Percentiles rank a stretch among this genome's conserved stretches.
Conservation (phyloP, 2,888 invertebrate species). For the Busseola fusca region DNA sequence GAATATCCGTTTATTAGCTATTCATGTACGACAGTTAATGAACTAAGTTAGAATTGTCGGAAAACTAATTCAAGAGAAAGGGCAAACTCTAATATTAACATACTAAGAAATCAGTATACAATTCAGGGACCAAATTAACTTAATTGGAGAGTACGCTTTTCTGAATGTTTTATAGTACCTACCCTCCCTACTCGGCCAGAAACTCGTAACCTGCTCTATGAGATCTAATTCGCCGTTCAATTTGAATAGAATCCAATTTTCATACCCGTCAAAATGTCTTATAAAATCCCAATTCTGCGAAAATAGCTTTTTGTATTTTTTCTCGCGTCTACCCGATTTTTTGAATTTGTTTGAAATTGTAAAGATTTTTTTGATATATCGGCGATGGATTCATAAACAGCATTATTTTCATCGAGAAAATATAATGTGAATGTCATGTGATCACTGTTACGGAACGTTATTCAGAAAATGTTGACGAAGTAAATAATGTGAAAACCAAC, state of each 20-base stretch:
- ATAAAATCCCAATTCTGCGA: constrained; percentile 80
- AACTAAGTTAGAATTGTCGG: constrained; percentile 48
- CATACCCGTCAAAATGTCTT: constrained; percentile 81
- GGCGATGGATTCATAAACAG: constrained; percentile 41
- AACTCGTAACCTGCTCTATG: constrained; percentile 64
- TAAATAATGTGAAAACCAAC: constrained; percentile 26
- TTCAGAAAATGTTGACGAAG: constrained; percentile 11
- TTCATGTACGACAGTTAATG: constrained; percentile 53
- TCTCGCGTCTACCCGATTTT: constrained; percentile 64
- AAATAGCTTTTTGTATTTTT: constrained; percentile 72
- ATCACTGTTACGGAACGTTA: constrained; percentile 17
- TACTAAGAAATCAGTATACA: constrained; percentile 62
- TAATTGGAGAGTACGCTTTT: constrained; percentile 60
- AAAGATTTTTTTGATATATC: constrained; percentile 44
- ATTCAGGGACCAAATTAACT: constrained; percentile 61
- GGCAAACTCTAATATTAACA: constrained; percentile 52
- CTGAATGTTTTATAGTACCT: constrained; percentile 54
- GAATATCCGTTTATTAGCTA: constrained; percentile 45
- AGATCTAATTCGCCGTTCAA: constrained; percentile 80
- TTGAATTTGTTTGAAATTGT: constrained; percentile 50
- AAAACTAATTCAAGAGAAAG: constrained; percentile 57
- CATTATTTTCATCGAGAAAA: constrained; percentile 24
- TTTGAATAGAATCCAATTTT: constrained; percentile 81
- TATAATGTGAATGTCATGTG: constrained; percentile 32
- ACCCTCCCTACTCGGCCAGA: constrained; percentile 35